phyloP scores from a whole-genome alignment of 2,888 invertebrate genomes.

The Drosophila melanosoma region DNA sequence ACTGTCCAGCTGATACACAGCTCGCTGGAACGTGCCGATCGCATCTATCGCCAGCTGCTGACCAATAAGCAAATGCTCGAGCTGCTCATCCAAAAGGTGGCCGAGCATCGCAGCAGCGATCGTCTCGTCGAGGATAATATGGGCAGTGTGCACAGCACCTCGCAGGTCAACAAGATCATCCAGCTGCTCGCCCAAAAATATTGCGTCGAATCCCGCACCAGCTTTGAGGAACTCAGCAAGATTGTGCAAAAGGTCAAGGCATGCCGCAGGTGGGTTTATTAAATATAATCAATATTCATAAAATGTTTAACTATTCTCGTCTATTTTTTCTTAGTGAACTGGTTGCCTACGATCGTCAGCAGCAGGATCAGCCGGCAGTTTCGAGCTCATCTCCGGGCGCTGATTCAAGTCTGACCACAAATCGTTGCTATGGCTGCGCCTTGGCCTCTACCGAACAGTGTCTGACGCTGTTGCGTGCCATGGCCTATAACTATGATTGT shows the following conservation, averaged over 20 bases:
- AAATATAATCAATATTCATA: neutral
- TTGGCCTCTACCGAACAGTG: constrained; percentile 97
- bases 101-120: constrained; percentile 92
- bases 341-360: constrained; percentile 95
- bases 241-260: constrained; percentile 96
- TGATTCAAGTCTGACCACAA: constrained; percentile 83
- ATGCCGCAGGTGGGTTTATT: constrained; percentile 88
- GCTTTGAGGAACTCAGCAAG: constrained; percentile 97
- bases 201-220: constrained; percentile 96
- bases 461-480: constrained; percentile 93
- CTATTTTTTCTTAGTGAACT: constrained; percentile 88
- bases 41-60: constrained; percentile 95
- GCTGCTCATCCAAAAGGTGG: constrained; percentile 92
- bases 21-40: constrained; percentile 96
- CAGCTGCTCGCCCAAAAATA: constrained; percentile 97
- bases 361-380: constrained; percentile 85
- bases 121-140: constrained; percentile 86
- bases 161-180: constrained; percentile 95
- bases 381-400: constrained; percentile 55
- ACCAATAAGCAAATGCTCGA: constrained; percentile 96
- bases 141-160: constrained; percentile 86
- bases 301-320: neutral
- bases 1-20: constrained; percentile 96
- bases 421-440: constrained; percentile 94
- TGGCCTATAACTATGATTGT: constrained; percentile 92